Evolutionary conservation across 1,140 invertebrate species (phyloP), one percentile per base, ranked within the genome.

Genomic region (Leguminivora glycinivorella): DNA sequence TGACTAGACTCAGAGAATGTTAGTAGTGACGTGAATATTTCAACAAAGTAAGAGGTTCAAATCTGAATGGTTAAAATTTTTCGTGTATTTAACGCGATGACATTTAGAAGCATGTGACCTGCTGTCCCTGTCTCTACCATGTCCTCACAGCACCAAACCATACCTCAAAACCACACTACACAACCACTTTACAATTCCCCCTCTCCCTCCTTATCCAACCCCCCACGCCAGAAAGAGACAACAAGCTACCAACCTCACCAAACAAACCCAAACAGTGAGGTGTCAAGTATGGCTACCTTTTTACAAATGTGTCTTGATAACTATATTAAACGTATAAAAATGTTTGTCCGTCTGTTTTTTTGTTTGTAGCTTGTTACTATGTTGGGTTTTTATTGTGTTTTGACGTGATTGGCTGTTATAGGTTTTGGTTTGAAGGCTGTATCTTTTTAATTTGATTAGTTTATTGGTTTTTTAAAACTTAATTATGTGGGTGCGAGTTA

Each of bases 281-380:
- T 29, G 58, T 63, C 58, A 29, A 63, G 58, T 63, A 63, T 63
- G 26, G 58, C 58, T 63, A 63, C 58, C 58, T 63, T 17, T 63
- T 63, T 63, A 63, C 58, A 63, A 63, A 31, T 31, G 58, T 63
- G 56, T 60, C 56, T 63, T 63, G 58, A 63, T 63, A 63, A 63
- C 25, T 63, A 63, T 63, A 63, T 63, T 63, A 63, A 63, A 63
- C 34, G 58, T 63, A 63, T 63, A 63, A 63, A 31, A 34, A 63
- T 63, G 58, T 63, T 63, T 63, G 58, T 63, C 58, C 12, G 58
- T 63, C 12, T 60, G 56, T 60, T 34, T 63, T 29, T 63, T 63
- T 22, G 19, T 52, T 52, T 43, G 40, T n/a, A 17, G 14, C 34
- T 38, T 38, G 34, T 52, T 22, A 52, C 47, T 52, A 52, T 52